These are phyloP conservation scores for Pseudorhiza aurosa DNA, from an alignment of 30 jellyfish, hydroid and myxozoan genomes.

Conservation along the genomic window DNA sequence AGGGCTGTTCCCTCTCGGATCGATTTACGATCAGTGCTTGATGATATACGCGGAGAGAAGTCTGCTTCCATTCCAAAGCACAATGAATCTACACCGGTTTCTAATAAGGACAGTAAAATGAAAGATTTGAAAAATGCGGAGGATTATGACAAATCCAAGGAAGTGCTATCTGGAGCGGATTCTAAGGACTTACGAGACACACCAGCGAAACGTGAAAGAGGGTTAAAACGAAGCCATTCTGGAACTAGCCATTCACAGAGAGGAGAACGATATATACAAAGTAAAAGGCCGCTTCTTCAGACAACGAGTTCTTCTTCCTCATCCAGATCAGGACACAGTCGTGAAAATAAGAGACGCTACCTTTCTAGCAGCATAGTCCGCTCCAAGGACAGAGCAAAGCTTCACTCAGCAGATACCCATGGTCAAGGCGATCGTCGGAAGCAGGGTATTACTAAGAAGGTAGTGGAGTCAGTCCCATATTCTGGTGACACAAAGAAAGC, in stretches of 20 bases:
- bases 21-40: neutral
- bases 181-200: neutral
- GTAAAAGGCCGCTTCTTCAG: neutral
- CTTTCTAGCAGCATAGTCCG: no score
- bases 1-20: no score
- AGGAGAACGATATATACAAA: neutral
- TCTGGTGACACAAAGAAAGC: no score
- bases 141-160: no score
- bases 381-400: neutral
- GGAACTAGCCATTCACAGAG: neutral
- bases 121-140: no score
- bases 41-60: neutral
- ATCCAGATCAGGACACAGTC: neutral
- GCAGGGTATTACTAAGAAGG: no score
- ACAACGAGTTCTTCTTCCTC: constrained; percentile 4
- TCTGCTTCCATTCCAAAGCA: neutral
- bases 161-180: neutral
- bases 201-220: neutral
- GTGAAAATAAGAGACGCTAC: neutral
- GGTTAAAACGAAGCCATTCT: neutral
- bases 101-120: no score
- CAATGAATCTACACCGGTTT: no score
- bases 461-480: no score
- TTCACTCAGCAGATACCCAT: no score
- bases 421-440: no score